These are phyloP conservation scores for Odontomachus brunneus DNA, from an alignment of 1,140 invertebrate species.

Conservation along the genomic window DNA sequence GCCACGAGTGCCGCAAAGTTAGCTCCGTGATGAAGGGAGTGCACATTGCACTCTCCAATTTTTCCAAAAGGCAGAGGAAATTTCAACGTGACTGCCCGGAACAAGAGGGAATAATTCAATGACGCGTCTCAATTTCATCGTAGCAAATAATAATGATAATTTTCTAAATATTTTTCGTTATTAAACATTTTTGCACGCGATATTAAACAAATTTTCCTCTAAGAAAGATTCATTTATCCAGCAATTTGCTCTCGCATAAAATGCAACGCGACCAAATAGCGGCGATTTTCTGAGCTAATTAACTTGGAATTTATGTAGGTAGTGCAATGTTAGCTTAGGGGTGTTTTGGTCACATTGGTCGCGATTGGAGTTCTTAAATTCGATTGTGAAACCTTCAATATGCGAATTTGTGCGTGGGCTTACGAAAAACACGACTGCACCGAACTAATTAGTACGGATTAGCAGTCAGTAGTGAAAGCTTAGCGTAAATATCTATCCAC, in stretches of 20 bases:
- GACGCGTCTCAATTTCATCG: not conserved
- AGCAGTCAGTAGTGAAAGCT: not conserved
- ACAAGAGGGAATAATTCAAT: constrained; percentile 1
- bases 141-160: not conserved
- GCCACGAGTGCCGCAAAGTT: constrained; percentile 17
- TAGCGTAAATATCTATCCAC: constrained; percentile 4
- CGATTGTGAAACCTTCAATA: no score
- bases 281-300: no score
- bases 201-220: not conserved
- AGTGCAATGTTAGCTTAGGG: no score
- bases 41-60: constrained; percentile 21
- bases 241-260: no score
- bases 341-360: no score
- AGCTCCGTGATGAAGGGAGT: constrained; percentile 4
- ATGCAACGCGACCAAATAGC: no score
- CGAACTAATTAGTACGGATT: not conserved
- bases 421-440: not conserved
- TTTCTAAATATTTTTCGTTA: no score
- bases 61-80: not conserved
- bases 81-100: not conserved
- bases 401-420: no score
- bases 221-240: no score
- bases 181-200: not conserved
- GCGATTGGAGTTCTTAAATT: no score
- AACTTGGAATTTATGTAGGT: no score